A percentile compares a stretch with the other conserved stretches of the same genome.
Evolutionary conservation across 2,113 vertebrate species (phyloP).

Genomic region (Oenanthe oenanthe): DNA sequence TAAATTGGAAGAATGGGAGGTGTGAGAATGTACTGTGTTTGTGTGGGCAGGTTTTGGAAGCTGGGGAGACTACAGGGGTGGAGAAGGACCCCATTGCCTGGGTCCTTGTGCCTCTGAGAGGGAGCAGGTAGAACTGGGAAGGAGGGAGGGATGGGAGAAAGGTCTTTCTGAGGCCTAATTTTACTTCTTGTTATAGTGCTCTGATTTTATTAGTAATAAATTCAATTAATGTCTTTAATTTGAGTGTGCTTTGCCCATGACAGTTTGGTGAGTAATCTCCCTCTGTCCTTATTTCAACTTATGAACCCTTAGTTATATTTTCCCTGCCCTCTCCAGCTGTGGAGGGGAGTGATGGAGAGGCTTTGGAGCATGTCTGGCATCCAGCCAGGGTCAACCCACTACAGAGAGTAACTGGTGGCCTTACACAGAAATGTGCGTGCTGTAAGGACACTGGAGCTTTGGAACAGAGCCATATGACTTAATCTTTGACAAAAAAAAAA

Average conservation of each 20-base stretch:
- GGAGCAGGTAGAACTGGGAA: background rate
- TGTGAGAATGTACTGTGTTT: background rate
- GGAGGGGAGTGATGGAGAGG: background rate
- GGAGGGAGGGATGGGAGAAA: background rate
- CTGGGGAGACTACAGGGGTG: too few species aligned
- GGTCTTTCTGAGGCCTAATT: background rate
- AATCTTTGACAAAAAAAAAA: background rate
- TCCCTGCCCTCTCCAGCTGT: background rate
- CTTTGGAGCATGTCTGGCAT: background rate
- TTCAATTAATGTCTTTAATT: background rate
- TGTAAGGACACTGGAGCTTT: background rate
- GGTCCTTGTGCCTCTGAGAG: fast-evolving
- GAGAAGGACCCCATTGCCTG: background rate
- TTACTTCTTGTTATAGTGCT: background rate
- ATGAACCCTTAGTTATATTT: background rate
- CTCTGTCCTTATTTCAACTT: background rate
- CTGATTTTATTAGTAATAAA: background rate
- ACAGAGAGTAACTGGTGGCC: background rate
- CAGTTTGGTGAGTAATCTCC: background rate
- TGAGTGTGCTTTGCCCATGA: background rate
- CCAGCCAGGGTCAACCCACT: background rate
- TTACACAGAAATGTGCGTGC: background rate
- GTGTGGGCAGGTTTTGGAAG: background rate
- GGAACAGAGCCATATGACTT: background rate
- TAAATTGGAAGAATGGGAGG: background rate